phyloP scores from a whole-genome alignment of 1,140 invertebrate species.

The Calephelis virginiensis region DNA sequence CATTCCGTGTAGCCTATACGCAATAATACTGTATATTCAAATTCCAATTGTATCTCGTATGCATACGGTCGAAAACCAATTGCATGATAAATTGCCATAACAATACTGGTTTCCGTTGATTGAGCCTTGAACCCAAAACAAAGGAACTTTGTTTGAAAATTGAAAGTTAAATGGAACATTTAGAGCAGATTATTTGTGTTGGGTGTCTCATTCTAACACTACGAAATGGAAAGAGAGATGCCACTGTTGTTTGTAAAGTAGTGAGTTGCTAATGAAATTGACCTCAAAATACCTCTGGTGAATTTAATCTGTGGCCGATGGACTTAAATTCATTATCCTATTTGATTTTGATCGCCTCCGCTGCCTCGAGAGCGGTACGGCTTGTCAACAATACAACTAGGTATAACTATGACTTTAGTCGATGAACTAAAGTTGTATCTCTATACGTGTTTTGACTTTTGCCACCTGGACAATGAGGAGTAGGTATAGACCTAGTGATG shows the following conservation, averaged over 20 bases:
- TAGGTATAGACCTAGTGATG: too few species aligned
- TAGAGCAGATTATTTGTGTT: conserved; percentile 4
- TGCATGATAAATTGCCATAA: neutral
- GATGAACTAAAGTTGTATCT: too few species aligned
- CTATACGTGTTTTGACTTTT: too few species aligned
- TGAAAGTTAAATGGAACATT: conserved; percentile 37
- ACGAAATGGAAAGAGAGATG: conserved; percentile 15
- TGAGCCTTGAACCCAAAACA: conserved; percentile 48
- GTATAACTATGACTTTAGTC: too few species aligned
- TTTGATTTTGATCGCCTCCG: too few species aligned
- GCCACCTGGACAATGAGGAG: too few species aligned
- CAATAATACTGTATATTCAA: neutral
- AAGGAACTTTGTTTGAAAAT: conserved; percentile 42
- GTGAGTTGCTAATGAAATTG: conserved; percentile 17
- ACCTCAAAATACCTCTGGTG: conserved; percentile 18
- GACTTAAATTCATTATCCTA: neutral
- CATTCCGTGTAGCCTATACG: neutral
- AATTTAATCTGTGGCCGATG: conserved; percentile 2
- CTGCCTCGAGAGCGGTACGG: too few species aligned
- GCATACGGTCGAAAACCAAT: neutral
- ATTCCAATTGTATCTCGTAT: neutral
- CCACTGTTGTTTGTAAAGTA: neutral
- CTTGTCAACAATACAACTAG: too few species aligned
- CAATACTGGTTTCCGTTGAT: conserved; percentile 24
- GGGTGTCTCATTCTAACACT: neutral